Conservation (phyloP, 1,140 invertebrate species). For the Nasonia giraulti region DNA sequence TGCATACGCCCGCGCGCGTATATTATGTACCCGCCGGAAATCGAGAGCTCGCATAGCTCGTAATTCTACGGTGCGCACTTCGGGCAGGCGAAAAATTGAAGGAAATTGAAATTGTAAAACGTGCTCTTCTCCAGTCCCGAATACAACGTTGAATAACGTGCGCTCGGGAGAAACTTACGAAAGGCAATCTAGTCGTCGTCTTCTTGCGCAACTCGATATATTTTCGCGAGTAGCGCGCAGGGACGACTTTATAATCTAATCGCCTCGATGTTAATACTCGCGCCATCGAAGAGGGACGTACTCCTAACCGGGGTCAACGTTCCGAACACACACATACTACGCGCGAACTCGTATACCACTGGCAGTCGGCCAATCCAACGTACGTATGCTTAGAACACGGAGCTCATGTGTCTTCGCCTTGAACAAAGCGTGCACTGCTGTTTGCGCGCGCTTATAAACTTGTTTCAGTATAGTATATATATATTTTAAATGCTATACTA, state of each 20-base stretch:
- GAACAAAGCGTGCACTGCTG: neutral
- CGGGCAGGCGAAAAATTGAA: no score
- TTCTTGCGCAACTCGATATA: neutral
- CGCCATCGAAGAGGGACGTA: no score
- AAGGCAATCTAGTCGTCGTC: conserved; percentile 3
- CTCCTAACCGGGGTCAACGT: conserved; percentile 60
- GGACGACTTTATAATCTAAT: neutral
- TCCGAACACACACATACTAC: conserved; percentile 51
- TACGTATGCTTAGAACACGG: neutral
- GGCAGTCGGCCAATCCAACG: conserved; percentile 60
- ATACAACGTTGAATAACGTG: conserved; percentile 67
- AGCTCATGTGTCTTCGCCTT: conserved; percentile 10
- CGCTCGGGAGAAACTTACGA: neutral
- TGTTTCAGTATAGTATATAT: neutral
- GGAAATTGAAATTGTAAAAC: conserved; percentile 1
- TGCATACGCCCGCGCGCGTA: no score
- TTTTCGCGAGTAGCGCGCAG: neutral
- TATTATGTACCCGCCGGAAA: no score
- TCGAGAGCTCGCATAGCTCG: no score
- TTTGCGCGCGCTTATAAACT: conserved; percentile 9
- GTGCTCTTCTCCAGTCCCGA: conserved; percentile 39
- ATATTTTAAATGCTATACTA: neutral
- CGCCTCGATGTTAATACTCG: neutral
- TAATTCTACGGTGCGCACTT: no score
- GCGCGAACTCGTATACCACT: conserved; percentile 26